Percentiles rank a stretch among this genome's conserved stretches.
phyloP scores from a whole-genome alignment of 2,797 vertebrate species.

The Zalophus californianus region DNA sequence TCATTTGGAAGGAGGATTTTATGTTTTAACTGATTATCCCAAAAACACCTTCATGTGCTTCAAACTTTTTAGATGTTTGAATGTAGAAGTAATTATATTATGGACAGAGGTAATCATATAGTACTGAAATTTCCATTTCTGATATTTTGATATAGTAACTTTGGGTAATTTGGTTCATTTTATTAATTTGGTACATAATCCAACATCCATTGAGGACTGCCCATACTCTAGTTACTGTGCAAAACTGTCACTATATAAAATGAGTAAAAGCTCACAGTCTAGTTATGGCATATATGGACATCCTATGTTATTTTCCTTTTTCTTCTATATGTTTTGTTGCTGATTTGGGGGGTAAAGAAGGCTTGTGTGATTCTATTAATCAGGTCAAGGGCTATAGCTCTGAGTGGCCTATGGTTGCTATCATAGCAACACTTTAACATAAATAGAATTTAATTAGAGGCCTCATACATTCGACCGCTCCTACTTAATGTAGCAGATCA shows the following conservation, averaged over 20 bases:
- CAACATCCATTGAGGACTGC: not conserved
- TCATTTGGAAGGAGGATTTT: conserved; percentile 39
- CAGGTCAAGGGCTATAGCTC: not conserved
- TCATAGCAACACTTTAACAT: not conserved
- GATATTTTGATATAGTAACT: not conserved
- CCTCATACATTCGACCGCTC: not conserved
- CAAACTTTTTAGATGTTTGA: conserved; percentile 23
- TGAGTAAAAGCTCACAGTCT: not conserved
- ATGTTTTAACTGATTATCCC: conserved; percentile 31
- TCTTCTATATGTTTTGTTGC: not conserved
- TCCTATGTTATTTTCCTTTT: not conserved
- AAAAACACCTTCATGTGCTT: not conserved
- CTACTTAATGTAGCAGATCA: not conserved
- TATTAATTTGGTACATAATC: conserved; percentile 3
- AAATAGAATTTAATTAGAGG: not conserved
- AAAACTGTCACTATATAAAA: not conserved
- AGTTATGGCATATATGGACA: not conserved
- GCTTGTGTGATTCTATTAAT: not conserved
- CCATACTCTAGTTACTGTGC: not conserved
- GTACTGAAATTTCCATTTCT: not conserved
- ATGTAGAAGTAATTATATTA: conserved; percentile 37
- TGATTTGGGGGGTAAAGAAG: not conserved
- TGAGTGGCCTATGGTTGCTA: not conserved
- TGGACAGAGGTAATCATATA: not conserved
- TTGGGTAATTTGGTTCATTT: conserved; percentile 11